Percentiles rank a stretch among this genome's conserved stretches.
Evolutionary conservation across 2,888 invertebrate species (phyloP).

Genomic region (Mylabris sibirica): DNA sequence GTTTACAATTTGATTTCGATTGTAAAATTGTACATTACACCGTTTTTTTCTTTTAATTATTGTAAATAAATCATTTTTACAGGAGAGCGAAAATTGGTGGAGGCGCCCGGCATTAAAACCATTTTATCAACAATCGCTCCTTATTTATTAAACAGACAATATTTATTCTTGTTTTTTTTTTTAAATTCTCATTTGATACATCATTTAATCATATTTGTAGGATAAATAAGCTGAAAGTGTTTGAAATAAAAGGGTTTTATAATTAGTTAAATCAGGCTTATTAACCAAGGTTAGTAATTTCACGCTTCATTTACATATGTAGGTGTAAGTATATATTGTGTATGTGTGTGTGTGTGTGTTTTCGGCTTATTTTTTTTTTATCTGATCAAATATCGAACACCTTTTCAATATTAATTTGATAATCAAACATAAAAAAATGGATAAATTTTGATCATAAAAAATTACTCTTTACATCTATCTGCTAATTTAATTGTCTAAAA

Average conservation of each 20-base stretch:
- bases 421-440: too few relatives aligned
- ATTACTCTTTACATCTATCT: neutral
- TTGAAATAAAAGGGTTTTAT: neutral
- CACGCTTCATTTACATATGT: neutral
- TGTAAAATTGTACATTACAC: too few relatives aligned
- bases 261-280: neutral
- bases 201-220: neutral
- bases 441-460: neutral
- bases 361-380: neutral
- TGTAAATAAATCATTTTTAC: too few relatives aligned
- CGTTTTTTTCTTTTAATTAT: too few relatives aligned
- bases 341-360: neutral
- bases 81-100: neutral
- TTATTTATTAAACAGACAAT: neutral
- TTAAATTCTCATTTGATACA: neutral
- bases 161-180: neutral
- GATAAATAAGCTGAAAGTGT: neutral
- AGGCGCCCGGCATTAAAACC: neutral
- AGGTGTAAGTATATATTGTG: too few relatives aligned
- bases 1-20: too few relatives aligned
- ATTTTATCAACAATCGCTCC: neutral
- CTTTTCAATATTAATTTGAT: too few relatives aligned
- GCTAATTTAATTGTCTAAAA: neutral
- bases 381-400: too few relatives aligned
- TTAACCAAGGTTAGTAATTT: neutral